These are phyloP conservation scores for Melipona bicolor DNA, from an alignment of 2,888 invertebrate species.

Conservation along the genomic window DNA sequence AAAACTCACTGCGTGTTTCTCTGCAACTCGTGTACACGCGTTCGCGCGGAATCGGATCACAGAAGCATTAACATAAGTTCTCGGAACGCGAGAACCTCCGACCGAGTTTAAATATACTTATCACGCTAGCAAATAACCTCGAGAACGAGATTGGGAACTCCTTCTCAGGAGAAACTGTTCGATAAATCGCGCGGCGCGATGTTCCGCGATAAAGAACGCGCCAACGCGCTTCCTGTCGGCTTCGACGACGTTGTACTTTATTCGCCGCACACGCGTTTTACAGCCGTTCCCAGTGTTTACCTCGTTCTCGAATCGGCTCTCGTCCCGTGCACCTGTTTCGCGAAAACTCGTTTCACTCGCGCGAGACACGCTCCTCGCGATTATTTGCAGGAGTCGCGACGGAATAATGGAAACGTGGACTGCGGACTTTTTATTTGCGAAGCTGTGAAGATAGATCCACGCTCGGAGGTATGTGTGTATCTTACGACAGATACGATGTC, in stretches of 20 bases:
- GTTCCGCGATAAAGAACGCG: neutral
- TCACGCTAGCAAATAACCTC: neutral
- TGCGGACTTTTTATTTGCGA: no score
- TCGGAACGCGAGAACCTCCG: neutral
- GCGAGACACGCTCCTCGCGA: neutral
- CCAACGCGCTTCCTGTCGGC: neutral
- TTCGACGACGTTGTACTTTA: neutral
- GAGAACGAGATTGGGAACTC: constrained; percentile 16
- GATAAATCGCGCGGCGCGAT: constrained; percentile 34
- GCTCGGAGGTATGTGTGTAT: no score
- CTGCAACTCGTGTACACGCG: no score
- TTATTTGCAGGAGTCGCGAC: neutral
- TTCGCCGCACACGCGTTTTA: neutral
- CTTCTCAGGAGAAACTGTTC: neutral
- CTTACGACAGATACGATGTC: no score
- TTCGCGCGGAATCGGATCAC: neutral
- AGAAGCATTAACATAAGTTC: neutral
- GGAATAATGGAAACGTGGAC: no score
- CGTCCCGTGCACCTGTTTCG: constrained; percentile 32
- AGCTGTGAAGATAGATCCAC: no score
- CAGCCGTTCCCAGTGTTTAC: neutral
- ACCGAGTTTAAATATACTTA: neutral
- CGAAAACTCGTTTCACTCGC: constrained; percentile 7
- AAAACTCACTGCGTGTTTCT: neutral
- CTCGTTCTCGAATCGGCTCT: neutral